Evolutionary conservation across 2,797 vertebrate species (phyloP).

Genomic region (Nannoperca obscura): DNA sequence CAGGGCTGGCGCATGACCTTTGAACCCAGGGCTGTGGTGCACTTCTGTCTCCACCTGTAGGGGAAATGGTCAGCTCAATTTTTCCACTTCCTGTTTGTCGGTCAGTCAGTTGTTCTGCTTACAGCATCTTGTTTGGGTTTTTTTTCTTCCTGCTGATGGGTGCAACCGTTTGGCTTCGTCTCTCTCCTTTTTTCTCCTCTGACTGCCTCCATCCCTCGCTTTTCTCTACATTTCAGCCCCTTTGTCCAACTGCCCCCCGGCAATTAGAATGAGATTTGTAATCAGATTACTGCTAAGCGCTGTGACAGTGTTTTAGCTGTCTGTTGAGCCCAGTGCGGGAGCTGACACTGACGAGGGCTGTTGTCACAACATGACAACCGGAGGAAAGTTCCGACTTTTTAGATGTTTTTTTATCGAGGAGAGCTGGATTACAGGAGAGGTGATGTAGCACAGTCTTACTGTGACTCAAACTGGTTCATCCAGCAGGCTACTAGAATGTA

Average conservation of each 20-base stretch:
- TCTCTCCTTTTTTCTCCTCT: slow-evolving; percentile 61
- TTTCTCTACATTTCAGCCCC: slow-evolving; percentile 76
- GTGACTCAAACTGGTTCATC: slow-evolving; percentile 75
- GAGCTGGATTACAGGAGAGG: slow-evolving; percentile 70
- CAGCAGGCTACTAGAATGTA: slow-evolving; percentile 75
- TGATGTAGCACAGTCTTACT: slow-evolving; percentile 79
- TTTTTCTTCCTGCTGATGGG: slow-evolving; percentile 53
- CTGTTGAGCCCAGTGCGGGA: slow-evolving; percentile 57
- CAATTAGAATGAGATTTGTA: slow-evolving; percentile 84
- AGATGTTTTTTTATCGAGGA: slow-evolving; percentile 65
- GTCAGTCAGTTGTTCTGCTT: slow-evolving; percentile 58
- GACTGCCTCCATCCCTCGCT: slow-evolving; percentile 75
- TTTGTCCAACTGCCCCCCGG: slow-evolving; percentile 71
- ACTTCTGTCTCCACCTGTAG: slow-evolving; percentile 80
- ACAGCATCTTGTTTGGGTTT: slow-evolving; percentile 44
- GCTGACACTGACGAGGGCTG: slow-evolving; percentile 65
- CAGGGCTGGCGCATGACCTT: slow-evolving; percentile 88
- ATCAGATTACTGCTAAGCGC: slow-evolving; percentile 86
- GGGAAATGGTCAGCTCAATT: slow-evolving; percentile 67
- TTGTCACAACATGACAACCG: slow-evolving; percentile 65
- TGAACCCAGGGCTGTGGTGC: slow-evolving; percentile 77
- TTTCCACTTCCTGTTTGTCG: slow-evolving; percentile 70
- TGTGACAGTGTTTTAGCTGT: slow-evolving; percentile 80
- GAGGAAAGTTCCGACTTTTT: slow-evolving; percentile 65
- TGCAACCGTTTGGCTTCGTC: slow-evolving; percentile 70